Base-by-base conservation (phyloP, 2,888 invertebrate genomes). In the Noctua fimbriata region DNA sequence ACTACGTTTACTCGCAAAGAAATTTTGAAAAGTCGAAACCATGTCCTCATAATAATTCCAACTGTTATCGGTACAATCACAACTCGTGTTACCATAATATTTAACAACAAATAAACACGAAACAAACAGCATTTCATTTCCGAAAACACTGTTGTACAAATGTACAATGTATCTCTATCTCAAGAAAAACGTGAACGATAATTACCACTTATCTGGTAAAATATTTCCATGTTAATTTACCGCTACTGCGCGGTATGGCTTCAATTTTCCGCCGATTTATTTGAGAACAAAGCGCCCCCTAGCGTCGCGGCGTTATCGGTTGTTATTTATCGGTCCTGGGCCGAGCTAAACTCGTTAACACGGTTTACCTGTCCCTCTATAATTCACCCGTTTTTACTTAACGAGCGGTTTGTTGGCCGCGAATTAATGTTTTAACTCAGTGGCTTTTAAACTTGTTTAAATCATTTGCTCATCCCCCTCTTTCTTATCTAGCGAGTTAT, bases 291-390 rank as follows among this genome's bases (percentile, higher is more conserved):
- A 91, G 90, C 91, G 85, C 82, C 82, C 85, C 81, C 84, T 81
- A 86, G 90, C 90, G 89, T 85, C 87, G 87, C 89, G 87, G 86
- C 91, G 91, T 92, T 94, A 95, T 94, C 94, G 91, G 91, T 87
- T 87, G 93, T 93, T 93, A 93, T 94, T 93, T 94, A 94, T 93
- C 93, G 91, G 91, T 67, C 74, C 74, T 70, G 81, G 86, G 84
- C 88, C 91, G 86, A 85, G 87, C 90, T 89, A 88, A 89, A 91
- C 94, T 94, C 94, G 94, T 95, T 95, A 94, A 94, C 94, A 91
- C 94, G 89, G 88, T 92, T 92, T 92, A 94, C 95, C 95, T 95
- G 93, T 91, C 92, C 92, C 91, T 89, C 91, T 90, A 93, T 95
- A 94, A 94, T 90, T 95, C 93, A 94, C 91, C 90, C 90, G 91